A percentile compares a stretch with the other conserved stretches of the same genome.
Evolutionary conservation across 2,888 invertebrate genomes (phyloP).

Genomic region (Philaethria dido): DNA sequence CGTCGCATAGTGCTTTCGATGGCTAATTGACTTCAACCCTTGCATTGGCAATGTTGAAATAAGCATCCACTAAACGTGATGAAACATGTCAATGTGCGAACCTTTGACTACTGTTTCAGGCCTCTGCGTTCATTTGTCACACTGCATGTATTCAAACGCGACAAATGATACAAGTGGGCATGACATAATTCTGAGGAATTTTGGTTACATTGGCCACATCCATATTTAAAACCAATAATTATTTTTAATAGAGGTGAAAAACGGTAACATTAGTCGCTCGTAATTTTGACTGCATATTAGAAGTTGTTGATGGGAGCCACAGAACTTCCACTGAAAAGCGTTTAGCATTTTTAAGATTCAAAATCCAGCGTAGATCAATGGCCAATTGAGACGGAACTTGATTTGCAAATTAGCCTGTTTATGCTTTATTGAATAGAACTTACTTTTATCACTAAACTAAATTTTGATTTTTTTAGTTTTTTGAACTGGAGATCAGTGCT

Average conservation of each 20-base stretch:
- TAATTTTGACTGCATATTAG: neutral
- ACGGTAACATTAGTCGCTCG: too few relatives aligned
- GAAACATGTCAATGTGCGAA: conserved; percentile 41
- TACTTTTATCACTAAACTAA: neutral
- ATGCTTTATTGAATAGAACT: neutral
- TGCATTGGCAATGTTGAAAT: conserved; percentile 63
- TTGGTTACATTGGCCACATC: neutral
- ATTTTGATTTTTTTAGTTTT: conserved; percentile 3
- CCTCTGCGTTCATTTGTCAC: conserved; percentile 31
- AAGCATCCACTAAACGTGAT: conserved; percentile 66
- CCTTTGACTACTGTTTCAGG: conserved; percentile 27
- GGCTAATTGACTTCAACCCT: conserved; percentile 78
- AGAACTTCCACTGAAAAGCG: neutral
- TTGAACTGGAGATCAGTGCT: neutral
- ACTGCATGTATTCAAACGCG: conserved; percentile 23
- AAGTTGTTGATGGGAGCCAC: neutral
- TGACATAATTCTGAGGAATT: too few relatives aligned
- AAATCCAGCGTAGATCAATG: neutral
- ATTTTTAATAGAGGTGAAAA: too few relatives aligned
- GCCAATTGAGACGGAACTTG: conserved; percentile 4
- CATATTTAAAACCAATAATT: neutral
- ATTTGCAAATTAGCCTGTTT: conserved; percentile 1
- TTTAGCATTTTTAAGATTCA: neutral
- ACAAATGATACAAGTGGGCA: conserved; percentile 19
- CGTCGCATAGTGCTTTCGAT: conserved; percentile 70